A percentile compares a stretch with the other conserved stretches of the same genome.
Conservation (phyloP, 2,888 invertebrate genomes). For the Bibio marci region DNA sequence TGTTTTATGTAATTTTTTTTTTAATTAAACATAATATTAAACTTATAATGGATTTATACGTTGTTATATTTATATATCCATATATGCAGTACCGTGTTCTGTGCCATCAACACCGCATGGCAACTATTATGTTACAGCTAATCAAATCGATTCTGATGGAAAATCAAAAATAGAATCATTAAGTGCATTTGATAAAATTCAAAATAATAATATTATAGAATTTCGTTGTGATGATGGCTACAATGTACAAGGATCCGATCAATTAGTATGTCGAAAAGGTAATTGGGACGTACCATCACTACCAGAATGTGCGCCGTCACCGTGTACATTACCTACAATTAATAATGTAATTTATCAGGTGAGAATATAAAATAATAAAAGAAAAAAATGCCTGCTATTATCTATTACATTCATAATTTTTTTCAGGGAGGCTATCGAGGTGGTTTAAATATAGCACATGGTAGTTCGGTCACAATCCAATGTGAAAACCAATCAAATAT, state of each 20-base stretch:
- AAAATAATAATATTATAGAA: conserved; percentile 55
- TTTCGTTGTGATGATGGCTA: conserved; percentile 61
- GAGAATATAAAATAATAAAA: conserved; percentile 6
- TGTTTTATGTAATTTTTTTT: conserved; percentile 42
- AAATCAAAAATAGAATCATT: conserved; percentile 20
- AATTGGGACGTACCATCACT: conserved; percentile 62
- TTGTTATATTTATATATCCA: too few relatives aligned
- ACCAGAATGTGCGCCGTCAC: conserved; percentile 56
- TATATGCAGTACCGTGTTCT: conserved; percentile 57
- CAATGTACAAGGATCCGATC: conserved; percentile 44
- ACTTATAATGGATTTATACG: too few relatives aligned
- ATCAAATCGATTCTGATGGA: conserved; percentile 14
- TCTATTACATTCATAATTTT: background rate
- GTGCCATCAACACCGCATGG: conserved; percentile 53
- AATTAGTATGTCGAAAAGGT: conserved; percentile 61
- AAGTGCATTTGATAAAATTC: conserved; percentile 32
- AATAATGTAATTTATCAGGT: conserved; percentile 25
- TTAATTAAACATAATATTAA: conserved; percentile 3
- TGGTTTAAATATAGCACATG: conserved; percentile 66
- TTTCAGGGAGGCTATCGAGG: conserved; percentile 62
- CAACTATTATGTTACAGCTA: conserved; percentile 34
- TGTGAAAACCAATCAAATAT: conserved; percentile 38
- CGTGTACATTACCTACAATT: conserved; percentile 25
- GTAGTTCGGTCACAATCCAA: conserved; percentile 56
- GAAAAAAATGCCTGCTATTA: too few relatives aligned